A percentile compares a stretch with the other conserved stretches of the same genome.
Conservation (phyloP, 2,797 vertebrate species). For the Pagetopsis macropterus region DNA sequence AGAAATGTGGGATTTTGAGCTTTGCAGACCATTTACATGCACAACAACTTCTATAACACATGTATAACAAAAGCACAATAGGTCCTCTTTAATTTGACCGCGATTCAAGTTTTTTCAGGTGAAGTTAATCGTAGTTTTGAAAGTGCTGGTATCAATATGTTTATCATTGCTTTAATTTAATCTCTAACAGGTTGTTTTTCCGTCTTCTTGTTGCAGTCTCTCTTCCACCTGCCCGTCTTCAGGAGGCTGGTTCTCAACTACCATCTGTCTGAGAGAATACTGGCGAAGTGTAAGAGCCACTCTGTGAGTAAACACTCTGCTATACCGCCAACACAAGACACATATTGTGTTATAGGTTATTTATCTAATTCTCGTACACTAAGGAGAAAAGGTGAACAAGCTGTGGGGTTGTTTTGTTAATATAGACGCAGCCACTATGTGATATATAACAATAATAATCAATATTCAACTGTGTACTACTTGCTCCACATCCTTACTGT, state of each 20-base stretch:
- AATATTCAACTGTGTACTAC: no score
- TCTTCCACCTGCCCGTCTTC: constrained; percentile 95
- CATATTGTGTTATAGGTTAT: neutral
- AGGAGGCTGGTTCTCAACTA: constrained; percentile 93
- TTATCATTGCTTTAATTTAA: no score
- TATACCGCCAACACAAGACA: neutral
- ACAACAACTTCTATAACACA: no score
- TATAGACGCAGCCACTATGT: neutral
- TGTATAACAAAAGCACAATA: no score
- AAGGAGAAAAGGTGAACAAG: neutral
- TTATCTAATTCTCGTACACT: neutral
- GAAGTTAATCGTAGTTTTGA: no score
- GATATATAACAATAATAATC: neutral
- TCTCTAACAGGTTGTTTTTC: neutral
- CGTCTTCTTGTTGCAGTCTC: constrained; percentile 84
- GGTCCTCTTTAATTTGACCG: no score
- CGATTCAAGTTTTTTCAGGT: no score
- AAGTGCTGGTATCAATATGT: no score
- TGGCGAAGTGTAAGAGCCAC: constrained; percentile 89
- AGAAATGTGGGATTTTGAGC: no score
- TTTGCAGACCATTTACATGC: no score
- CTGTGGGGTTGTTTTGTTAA: neutral
- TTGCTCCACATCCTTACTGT: no score
- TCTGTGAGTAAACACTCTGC: constrained; percentile 83
- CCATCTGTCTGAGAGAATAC: constrained; percentile 85